Evolutionary conservation across 2,113 vertebrate species (phyloP).

Genomic region (Baryphthengus martii): DNA sequence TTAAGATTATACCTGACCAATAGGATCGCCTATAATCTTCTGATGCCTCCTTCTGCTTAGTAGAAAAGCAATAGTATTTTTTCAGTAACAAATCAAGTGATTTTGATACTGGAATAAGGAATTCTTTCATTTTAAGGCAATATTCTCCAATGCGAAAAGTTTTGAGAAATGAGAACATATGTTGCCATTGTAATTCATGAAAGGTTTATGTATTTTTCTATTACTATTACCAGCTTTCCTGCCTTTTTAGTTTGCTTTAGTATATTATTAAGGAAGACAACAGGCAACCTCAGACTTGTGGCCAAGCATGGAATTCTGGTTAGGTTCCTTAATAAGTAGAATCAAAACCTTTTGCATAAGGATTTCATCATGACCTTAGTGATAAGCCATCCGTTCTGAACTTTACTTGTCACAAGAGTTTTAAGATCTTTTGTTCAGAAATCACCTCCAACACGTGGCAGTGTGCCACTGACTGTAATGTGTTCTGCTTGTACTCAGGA

Average conservation of each 20-base stretch:
- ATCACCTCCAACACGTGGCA: accelerated
- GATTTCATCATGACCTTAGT: not conserved
- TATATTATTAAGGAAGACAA: not conserved
- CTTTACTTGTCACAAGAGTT: not conserved
- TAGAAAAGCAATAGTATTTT: not conserved
- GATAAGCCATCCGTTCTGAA: not conserved
- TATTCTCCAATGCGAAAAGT: not conserved
- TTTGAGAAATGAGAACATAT: not conserved
- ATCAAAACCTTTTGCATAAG: not conserved
- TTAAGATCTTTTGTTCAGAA: not conserved
- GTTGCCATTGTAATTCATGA: not conserved
- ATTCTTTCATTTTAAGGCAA: not conserved
- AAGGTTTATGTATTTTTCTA: not conserved
- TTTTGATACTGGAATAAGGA: not conserved
- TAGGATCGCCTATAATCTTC: not conserved
- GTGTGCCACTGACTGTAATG: not conserved
- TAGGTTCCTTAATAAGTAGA: not conserved
- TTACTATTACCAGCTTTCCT: not conserved
- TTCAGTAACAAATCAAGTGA: not conserved
- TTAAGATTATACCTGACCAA: not conserved
- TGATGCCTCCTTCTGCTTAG: not conserved
- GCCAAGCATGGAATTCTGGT: not conserved
- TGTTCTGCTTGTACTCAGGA: not conserved
- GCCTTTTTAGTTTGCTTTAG: not conserved
- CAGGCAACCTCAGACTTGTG: not conserved